Base-by-base conservation (phyloP, 2,797 vertebrate genomes). In the Babyrousa celebensis region DNA sequence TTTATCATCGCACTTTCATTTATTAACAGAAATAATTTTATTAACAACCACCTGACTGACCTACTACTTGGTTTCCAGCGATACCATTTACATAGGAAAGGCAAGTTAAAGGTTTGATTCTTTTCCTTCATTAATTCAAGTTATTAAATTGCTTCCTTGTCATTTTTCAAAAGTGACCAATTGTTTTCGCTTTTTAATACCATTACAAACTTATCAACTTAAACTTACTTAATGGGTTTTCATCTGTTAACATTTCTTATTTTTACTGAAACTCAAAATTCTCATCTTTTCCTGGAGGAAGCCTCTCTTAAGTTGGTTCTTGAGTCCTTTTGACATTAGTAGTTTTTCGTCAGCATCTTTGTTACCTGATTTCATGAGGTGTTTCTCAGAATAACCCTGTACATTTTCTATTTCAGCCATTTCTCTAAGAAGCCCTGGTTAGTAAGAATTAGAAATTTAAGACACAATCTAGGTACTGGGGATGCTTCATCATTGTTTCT, bases 21-120 rank as follows among this genome's bases (percentile, higher is more conserved):
- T 88, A 43, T 70, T 52, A 74, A 16, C 32, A 85, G 80, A 48
- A 89, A 86, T 72, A 77, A 71, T 95, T 93, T 82, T 86, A 88
- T 68, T 48, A 72, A 77, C 20, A 82, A 63, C 67, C 17, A 48
- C 27, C 78, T 17, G 40, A 48, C 21, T 93, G 40, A 72, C 67
- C 52, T 87, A 40, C 18, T 58, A 23, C 72, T 80, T 91, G 87
- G 43, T 94, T 29, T 78, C 60, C 7, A 48, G 32, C 65, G 21
- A 25, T 70, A 94, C 0, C 82, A 12, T 58, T 90, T n/a, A 79
- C 25, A 71, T 0, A 77, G 48, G 27, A 85, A 79, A 62, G 23
- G 3, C 10, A 36, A 82, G 32, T 68, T 40, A 60, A 60, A 85
- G 27, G 23, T 27, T 43, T 72, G 43, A 14, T 63, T 85, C n/a